Evolutionary conservation across 1,140 invertebrate genomes (phyloP).

Genomic region (Aphidius ervi): DNA sequence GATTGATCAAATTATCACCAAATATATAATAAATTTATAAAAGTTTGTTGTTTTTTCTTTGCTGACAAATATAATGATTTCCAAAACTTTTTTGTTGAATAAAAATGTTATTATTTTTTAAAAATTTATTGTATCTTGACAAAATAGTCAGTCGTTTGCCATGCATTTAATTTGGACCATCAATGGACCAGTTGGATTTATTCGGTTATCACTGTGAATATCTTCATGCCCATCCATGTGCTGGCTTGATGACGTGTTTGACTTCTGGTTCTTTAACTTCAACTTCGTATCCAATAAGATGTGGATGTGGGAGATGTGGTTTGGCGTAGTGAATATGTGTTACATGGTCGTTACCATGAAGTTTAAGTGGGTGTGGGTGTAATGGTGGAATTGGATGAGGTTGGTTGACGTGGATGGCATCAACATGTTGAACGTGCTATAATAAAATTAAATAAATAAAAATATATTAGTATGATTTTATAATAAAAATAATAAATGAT

Average conservation of each 20-base stretch:
- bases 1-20: too few species aligned
- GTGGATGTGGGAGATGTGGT: constrained; percentile 36
- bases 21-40: too few species aligned
- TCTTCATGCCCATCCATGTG: constrained; percentile 29
- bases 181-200: constrained; percentile 14
- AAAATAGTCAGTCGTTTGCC: constrained; percentile 2
- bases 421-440: constrained; percentile 32
- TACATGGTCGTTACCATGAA: constrained; percentile 35
- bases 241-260: constrained; percentile 36
- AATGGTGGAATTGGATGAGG: constrained; percentile 41
- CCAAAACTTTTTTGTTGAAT: too few species aligned
- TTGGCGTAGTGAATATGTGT: constrained; percentile 38
- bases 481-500: constrained; percentile 7
- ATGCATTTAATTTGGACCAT: constrained; percentile 7
- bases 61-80: too few species aligned
- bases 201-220: constrained; percentile 23
- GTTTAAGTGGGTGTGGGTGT: constrained; percentile 42
- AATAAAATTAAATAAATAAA: constrained; percentile 23
- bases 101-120: too few species aligned
- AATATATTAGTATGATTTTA: background rate
- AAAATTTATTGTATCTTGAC: background rate
- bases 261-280: constrained; percentile 40
- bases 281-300: constrained; percentile 43
- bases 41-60: too few species aligned
- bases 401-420: constrained; percentile 40